These are phyloP conservation scores for Drosophila kuntzei DNA, from an alignment of 2,888 invertebrate genomes.

Conservation along the genomic window DNA sequence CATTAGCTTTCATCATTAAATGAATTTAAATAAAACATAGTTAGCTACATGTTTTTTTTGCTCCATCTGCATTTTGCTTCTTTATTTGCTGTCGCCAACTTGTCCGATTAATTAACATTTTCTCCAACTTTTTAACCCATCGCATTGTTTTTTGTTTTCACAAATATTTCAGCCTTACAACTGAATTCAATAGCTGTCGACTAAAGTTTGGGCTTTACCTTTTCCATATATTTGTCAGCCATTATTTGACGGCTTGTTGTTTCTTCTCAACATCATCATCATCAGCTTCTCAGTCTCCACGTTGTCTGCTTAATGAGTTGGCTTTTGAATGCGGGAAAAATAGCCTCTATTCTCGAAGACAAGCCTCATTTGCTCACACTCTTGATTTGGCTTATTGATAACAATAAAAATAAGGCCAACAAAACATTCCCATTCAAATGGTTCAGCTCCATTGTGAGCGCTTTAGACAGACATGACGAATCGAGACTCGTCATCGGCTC, in stretches of 20 bases:
- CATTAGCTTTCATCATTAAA: neutral
- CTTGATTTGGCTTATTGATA: conserved; percentile 58
- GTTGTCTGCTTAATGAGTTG: conserved; percentile 56
- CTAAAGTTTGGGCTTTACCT: conserved; percentile 16
- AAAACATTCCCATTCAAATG: conserved; percentile 54
- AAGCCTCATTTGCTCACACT: neutral
- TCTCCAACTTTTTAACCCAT: neutral
- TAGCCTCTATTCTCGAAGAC: conserved; percentile 20
- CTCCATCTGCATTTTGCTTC: neutral
- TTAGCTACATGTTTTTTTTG: neutral
- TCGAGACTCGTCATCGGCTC: conserved; percentile 22
- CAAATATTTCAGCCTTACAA: conserved; percentile 24
- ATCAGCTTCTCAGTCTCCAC: conserved; percentile 1
- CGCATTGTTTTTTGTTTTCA: conserved; percentile 13
- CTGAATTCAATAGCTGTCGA: conserved; percentile 16
- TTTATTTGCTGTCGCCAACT: conserved; percentile 6
- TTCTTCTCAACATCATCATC: conserved; percentile 6
- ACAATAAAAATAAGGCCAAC: conserved; percentile 59
- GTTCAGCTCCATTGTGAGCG: conserved; percentile 44
- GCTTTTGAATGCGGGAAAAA: conserved; percentile 48
- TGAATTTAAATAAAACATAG: neutral
- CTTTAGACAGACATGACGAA: conserved; percentile 29
- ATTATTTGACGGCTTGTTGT: conserved; percentile 34
- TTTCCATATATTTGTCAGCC: conserved; percentile 19
- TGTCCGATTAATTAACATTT: conserved; percentile 20